A percentile compares a stretch with the other conserved stretches of the same genome.
phyloP scores from a whole-genome alignment of 2,113 vertebrate genomes.

The Oncorhynchus clarkii region DNA sequence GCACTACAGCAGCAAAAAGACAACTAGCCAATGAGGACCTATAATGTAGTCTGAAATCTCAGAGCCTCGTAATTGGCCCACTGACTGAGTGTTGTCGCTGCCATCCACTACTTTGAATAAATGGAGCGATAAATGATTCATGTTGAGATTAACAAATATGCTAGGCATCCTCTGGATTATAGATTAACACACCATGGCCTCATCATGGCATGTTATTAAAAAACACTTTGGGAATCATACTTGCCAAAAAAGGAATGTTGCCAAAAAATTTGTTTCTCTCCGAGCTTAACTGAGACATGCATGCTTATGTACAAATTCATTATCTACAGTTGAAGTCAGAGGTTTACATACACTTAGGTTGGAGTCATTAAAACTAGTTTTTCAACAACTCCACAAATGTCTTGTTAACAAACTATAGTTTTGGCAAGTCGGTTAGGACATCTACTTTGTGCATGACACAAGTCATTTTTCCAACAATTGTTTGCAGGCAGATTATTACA shows the following conservation, averaged over 20 bases:
- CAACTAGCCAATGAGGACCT: not conserved
- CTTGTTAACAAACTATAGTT: too few species aligned
- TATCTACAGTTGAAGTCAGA: too few species aligned
- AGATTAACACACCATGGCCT: slow-evolving; percentile 44
- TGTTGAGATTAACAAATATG: slow-evolving; percentile 31
- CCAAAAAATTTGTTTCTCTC: not conserved
- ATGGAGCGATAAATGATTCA: not conserved
- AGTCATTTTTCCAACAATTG: too few species aligned
- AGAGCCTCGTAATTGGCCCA: not conserved
- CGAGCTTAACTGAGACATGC: too few species aligned
- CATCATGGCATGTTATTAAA: slow-evolving; percentile 32
- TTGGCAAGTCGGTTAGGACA: too few species aligned
- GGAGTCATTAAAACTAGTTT: too few species aligned
- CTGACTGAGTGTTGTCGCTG: not conserved
- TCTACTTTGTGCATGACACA: too few species aligned
- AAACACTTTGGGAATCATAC: slow-evolving; percentile 23
- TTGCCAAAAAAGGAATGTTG: not conserved
- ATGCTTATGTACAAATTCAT: too few species aligned
- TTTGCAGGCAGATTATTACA: too few species aligned
- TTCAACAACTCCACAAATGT: too few species aligned
- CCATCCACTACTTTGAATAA: not conserved
- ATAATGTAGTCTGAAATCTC: not conserved
- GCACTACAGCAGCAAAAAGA: not conserved
- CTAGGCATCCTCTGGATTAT: not conserved
- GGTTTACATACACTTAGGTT: too few species aligned